Percentiles rank a stretch among this genome's conserved stretches.
These are phyloP conservation scores for Crossocerus cetratus DNA, from an alignment of 2,888 invertebrate species.

Conservation along the genomic window DNA sequence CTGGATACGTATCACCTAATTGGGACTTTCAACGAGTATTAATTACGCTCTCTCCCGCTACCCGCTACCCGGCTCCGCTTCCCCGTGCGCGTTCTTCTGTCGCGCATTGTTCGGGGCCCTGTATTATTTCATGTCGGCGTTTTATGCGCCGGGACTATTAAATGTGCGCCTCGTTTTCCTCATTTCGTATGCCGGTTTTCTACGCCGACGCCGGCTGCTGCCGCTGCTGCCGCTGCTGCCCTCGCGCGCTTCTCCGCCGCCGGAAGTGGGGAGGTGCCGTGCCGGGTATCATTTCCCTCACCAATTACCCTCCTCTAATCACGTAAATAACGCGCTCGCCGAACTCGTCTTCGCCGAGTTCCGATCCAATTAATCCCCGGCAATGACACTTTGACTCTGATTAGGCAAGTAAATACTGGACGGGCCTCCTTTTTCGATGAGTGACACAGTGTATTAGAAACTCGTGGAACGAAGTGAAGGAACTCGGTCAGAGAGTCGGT, in stretches of 20 bases:
- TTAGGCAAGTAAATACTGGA: not conserved
- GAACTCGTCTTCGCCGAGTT: constrained; percentile 25
- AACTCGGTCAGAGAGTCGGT: not conserved
- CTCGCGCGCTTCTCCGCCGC: no score
- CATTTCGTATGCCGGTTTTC: constrained; percentile 31
- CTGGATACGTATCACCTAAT: constrained; percentile 15
- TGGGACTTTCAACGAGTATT: constrained; percentile 32
- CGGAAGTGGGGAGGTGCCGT: constrained; percentile 33
- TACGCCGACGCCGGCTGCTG: constrained; percentile 8
- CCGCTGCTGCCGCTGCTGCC: no score
- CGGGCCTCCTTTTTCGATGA: not conserved
- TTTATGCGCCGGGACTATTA: constrained; percentile 1
- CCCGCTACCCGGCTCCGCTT: not conserved
- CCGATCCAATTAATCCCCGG: not conserved
- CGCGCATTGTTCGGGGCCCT: not conserved
- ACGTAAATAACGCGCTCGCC: constrained; percentile 45
- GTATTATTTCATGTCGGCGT: constrained; percentile 13
- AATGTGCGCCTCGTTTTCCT: constrained; percentile 22
- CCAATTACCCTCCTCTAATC: constrained; percentile 50
- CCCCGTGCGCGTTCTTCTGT: not conserved
- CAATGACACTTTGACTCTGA: not conserved
- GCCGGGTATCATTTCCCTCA: constrained; percentile 36
- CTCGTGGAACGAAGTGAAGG: not conserved
- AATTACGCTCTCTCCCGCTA: constrained; percentile 18
- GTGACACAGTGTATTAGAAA: not conserved